Conservation (phyloP, 2,888 invertebrate genomes). For the Polylopha cassiicola region DNA sequence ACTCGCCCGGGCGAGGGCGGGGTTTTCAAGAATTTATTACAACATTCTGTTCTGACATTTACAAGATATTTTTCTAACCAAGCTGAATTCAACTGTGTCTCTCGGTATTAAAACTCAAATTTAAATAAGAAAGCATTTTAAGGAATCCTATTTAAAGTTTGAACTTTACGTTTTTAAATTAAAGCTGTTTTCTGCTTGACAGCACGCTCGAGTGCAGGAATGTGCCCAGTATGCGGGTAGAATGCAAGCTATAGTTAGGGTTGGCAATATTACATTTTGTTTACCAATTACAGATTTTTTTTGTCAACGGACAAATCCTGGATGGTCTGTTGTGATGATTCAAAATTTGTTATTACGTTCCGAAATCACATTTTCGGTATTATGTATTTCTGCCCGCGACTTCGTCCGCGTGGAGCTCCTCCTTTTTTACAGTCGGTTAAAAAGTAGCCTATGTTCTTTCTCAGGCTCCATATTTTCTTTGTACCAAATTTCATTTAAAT, state of each 20-base stretch:
- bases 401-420: too few species aligned
- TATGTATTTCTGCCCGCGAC: too few species aligned
- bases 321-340: too few species aligned
- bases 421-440: too few species aligned
- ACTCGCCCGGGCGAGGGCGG: constrained; percentile 43
- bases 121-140: constrained; percentile 19
- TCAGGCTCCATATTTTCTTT: too few species aligned
- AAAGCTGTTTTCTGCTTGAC: constrained; percentile 24
- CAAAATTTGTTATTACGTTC: too few species aligned
- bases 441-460: too few species aligned
- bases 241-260: constrained; percentile 11
- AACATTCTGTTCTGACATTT: constrained; percentile 59
- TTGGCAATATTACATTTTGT: too few species aligned
- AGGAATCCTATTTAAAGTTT: constrained; percentile 14
- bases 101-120: constrained; percentile 28
- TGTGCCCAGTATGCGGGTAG: constrained; percentile 27
- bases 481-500: too few species aligned
- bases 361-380: too few species aligned
- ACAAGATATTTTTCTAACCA: constrained; percentile 26
- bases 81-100: constrained; percentile 27
- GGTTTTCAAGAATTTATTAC: constrained; percentile 57
- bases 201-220: constrained; percentile 4
- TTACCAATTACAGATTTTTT: too few species aligned
- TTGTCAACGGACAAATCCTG: neutral
- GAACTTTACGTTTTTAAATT: constrained; percentile 9